These are phyloP conservation scores for Tinamus guttatus DNA, from an alignment of 2,113 vertebrate genomes.

Conservation along the genomic window DNA sequence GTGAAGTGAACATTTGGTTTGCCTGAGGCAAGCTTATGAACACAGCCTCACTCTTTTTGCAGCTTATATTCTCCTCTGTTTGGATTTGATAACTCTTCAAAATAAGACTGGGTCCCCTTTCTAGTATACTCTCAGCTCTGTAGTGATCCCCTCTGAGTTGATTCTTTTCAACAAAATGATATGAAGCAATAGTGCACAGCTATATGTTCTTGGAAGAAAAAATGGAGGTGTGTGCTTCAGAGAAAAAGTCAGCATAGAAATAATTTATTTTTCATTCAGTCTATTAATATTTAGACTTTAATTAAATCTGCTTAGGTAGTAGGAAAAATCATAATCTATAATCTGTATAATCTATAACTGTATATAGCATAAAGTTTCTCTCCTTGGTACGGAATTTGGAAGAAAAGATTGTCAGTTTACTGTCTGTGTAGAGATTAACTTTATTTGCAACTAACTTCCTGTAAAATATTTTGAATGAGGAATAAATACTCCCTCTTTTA, in stretches of 20 bases:
- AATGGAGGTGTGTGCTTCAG: neutral
- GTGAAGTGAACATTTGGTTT: slow-evolving; percentile 69
- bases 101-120: slow-evolving; percentile 16
- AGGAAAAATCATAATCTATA: neutral
- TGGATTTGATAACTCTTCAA: slow-evolving; percentile 69
- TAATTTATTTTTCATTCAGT: neutral
- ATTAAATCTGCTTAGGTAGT: neutral
- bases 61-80: slow-evolving; percentile 50
- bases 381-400: neutral
- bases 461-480: neutral
- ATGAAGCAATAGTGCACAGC: neutral
- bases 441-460: neutral
- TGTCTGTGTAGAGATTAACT: neutral
- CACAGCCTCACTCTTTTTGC: slow-evolving; percentile 23
- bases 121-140: neutral
- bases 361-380: neutral
- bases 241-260: neutral
- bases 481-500: neutral
- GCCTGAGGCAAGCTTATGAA: slow-evolving; percentile 74
- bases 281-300: neutral
- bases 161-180: slow-evolving; percentile 51
- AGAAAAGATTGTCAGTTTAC: neutral
- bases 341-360: neutral
- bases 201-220: neutral
- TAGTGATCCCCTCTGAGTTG: neutral